Percentiles rank a stretch among this genome's conserved stretches.
Conservation (phyloP, 1,140 invertebrate genomes). For the Zaprionus vittiger region DNA sequence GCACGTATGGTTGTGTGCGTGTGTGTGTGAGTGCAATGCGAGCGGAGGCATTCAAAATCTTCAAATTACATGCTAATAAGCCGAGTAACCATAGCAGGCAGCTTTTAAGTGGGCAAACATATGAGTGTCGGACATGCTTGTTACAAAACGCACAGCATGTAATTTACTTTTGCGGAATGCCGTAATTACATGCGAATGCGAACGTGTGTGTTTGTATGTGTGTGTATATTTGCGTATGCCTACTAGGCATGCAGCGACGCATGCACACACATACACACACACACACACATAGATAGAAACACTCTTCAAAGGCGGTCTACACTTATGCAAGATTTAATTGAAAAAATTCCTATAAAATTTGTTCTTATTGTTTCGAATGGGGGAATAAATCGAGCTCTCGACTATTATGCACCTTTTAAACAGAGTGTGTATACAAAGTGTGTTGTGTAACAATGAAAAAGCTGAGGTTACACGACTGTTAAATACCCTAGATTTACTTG, state of each 20-base stretch:
- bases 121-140: conserved; percentile 77
- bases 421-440: no score
- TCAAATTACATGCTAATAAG: conserved; percentile 78
- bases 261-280: not conserved
- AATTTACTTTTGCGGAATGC: conserved; percentile 63
- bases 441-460: not conserved
- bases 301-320: not conserved
- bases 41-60: conserved; percentile 75
- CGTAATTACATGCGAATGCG: conserved; percentile 3
- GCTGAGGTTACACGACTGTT: no score
- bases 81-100: conserved; percentile 49
- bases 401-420: not conserved
- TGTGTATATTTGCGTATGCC: not conserved
- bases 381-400: not conserved
- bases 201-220: not conserved
- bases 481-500: not conserved
- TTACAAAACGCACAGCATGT: conserved; percentile 78
- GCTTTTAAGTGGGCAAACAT: conserved; percentile 72
- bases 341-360: conserved; percentile 7
- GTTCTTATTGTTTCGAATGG: not conserved
- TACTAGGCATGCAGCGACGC: conserved; percentile 1
- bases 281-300: not conserved
- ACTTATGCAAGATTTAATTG: conserved; percentile 11
- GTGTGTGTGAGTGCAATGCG: conserved; percentile 56
- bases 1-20: conserved; percentile 10